These are phyloP conservation scores for Muscina levida DNA, from an alignment of 2,888 invertebrate species.

Conservation along the genomic window DNA sequence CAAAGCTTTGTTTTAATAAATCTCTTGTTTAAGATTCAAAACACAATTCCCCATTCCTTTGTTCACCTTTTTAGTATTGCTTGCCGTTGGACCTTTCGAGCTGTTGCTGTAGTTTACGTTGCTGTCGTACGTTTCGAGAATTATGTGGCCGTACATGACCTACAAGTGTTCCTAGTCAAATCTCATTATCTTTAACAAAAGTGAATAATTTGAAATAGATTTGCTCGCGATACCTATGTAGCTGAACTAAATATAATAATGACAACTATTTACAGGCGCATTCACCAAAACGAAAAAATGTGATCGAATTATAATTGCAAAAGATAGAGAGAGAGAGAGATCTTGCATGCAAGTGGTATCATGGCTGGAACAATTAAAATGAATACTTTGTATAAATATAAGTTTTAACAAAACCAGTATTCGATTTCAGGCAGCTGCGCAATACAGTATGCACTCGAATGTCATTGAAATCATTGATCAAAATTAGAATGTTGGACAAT, in stretches of 20 bases:
- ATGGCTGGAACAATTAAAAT: too few relatives aligned
- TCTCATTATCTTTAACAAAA: constrained; percentile 48
- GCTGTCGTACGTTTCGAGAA: constrained; percentile 42
- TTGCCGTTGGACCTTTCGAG: constrained; percentile 19
- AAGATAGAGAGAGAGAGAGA: background rate
- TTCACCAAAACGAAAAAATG: background rate
- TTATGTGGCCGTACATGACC: constrained; percentile 52
- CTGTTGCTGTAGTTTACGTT: constrained; percentile 30
- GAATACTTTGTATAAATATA: too few relatives aligned
- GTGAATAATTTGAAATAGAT: constrained; percentile 38
- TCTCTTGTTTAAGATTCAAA: constrained; percentile 62
- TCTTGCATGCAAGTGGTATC: too few relatives aligned
- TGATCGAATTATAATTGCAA: background rate
- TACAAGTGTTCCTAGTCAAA: constrained; percentile 63
- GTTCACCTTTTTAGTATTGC: constrained; percentile 17
- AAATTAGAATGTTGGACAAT: too few relatives aligned
- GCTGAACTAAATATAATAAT: too few relatives aligned
- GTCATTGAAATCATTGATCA: too few relatives aligned
- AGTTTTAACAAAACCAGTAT: too few relatives aligned
- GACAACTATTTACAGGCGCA: background rate
- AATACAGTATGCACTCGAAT: too few relatives aligned
- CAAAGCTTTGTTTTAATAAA: constrained; percentile 56
- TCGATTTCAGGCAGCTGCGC: too few relatives aligned
- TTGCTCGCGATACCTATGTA: constrained; percentile 11
- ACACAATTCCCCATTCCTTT: constrained; percentile 63